Evolutionary conservation across 2,797 vertebrate species (phyloP), one percentile per base, ranked within the genome.

Genomic region (Falco peregrinus): DNA sequence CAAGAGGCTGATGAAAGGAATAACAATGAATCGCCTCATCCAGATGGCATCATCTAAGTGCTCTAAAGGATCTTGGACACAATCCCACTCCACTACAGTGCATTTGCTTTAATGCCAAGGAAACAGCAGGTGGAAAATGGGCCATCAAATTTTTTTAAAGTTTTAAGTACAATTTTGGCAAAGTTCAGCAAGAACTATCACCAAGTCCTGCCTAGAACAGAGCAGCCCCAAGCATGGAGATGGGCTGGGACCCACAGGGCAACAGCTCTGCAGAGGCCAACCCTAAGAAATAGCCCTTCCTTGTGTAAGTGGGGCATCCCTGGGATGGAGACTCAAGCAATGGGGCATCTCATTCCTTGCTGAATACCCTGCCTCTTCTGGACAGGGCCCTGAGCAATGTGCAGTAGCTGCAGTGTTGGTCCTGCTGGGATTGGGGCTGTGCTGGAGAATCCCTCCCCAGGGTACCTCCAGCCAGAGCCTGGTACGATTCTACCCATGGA

Each of bases 361-460:
- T 35, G 68, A 20, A 53, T 71, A n/a, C 24, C n/a, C n/a, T 2
- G 2, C 12, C 3, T 56, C 26, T 18, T 71, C 21, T 11, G 28
- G 39, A 51, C 29, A 5, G 13, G 37, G 29, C 7, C 19, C 56
- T 41, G 47, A 84, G 68, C 68, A 35, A 54, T 25, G 31, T 39
- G 22, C 28, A 68, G 35, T 22, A 70, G 48, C 43, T 61, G 65
- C 22, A 39, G 26, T 11, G 12, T 14, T 54, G 45, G 24, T 43
- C 21, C 26, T 83, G 35, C 45, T 48, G 20, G 31, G 20, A 90
- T 12, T 0, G 0, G 14, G 12, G 59, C 35, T 0, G 0, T 26
- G 35, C 43, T 31, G 39, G 39, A 43, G 26, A 48, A 16, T 7
- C 13, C 35, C 51, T 37, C 11, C 26, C 26, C 35, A 68, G 17